These are phyloP conservation scores for Akabosia matsudoensis DNA, from an alignment of 1,140 invertebrate species.

Conservation along the genomic window DNA sequence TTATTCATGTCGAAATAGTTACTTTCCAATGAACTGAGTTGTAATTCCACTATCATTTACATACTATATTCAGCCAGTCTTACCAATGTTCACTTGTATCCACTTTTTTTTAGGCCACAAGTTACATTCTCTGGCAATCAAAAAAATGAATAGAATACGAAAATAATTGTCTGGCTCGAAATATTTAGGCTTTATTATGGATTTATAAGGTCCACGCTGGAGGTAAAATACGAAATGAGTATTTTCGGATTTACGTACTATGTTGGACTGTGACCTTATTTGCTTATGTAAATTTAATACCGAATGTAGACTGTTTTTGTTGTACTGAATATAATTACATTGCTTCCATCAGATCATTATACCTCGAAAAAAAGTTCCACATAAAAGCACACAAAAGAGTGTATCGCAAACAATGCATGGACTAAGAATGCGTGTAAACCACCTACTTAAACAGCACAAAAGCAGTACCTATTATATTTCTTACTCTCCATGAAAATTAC, in stretches of 20 bases:
- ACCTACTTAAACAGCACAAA: too few relatives aligned
- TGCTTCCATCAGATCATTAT: background rate
- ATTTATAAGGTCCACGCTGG: too few relatives aligned
- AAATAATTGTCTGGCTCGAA: too few relatives aligned
- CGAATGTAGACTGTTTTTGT: background rate
- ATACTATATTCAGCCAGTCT: too few relatives aligned
- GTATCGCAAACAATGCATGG: background rate
- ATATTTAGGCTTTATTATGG: too few relatives aligned
- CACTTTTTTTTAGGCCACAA: too few relatives aligned
- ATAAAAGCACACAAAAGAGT: background rate
- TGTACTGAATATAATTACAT: background rate
- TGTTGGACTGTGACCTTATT: background rate
- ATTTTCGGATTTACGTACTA: background rate
- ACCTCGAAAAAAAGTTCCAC: background rate
- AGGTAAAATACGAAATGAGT: too few relatives aligned
- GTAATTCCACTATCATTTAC: too few relatives aligned
- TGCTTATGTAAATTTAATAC: background rate
- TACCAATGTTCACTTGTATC: too few relatives aligned
- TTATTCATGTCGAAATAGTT: background rate
- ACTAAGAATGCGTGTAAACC: too few relatives aligned
- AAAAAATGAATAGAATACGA: too few relatives aligned
- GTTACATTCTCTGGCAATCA: too few relatives aligned
- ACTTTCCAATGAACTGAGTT: background rate
- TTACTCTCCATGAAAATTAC: constrained; percentile 38
- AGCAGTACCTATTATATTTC: background rate